These are phyloP conservation scores for Oncorhynchus keta DNA, from an alignment of 2,113 vertebrate genomes.

Conservation along the genomic window DNA sequence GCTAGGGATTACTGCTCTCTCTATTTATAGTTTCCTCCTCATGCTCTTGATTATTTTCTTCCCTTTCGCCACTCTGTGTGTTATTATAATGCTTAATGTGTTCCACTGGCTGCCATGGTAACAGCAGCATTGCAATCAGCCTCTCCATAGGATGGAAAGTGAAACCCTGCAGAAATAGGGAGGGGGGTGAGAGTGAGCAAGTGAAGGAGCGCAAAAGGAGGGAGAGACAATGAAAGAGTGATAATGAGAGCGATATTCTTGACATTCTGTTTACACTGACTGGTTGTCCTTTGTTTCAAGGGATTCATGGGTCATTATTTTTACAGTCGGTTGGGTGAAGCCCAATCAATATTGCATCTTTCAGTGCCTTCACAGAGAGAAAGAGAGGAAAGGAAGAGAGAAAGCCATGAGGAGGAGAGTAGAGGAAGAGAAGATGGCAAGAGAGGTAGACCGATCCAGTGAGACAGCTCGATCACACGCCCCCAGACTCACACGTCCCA, in stretches of 20 bases:
- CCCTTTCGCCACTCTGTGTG: conserved; percentile 47
- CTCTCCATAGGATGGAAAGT: conserved; percentile 46
- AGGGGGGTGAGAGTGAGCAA: no score
- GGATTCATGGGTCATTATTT: no score
- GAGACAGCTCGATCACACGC: conserved; percentile 56
- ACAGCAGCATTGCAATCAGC: conserved; percentile 58
- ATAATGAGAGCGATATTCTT: no score
- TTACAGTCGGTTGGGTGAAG: no score
- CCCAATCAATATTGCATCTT: not conserved
- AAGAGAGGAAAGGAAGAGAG: not conserved
- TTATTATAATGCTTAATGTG: conserved; percentile 61
- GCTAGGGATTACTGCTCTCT: conserved; percentile 55
- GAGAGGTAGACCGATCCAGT: conserved; percentile 49
- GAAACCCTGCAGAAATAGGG: conserved; percentile 16
- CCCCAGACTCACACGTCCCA: conserved; percentile 32
- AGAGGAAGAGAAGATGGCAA: not conserved
- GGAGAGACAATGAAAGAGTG: not conserved
- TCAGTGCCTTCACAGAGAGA: not conserved
- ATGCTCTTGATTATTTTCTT: conserved; percentile 59
- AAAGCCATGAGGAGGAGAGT: no score
- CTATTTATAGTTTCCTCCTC: conserved; percentile 63
- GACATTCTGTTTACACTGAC: no score
- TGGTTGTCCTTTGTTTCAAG: no score
- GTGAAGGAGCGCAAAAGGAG: no score
- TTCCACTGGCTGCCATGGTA: conserved; percentile 67